Evolutionary conservation across 2,113 vertebrate genomes (phyloP).

Genomic region (Tonatia bakeri): DNA sequence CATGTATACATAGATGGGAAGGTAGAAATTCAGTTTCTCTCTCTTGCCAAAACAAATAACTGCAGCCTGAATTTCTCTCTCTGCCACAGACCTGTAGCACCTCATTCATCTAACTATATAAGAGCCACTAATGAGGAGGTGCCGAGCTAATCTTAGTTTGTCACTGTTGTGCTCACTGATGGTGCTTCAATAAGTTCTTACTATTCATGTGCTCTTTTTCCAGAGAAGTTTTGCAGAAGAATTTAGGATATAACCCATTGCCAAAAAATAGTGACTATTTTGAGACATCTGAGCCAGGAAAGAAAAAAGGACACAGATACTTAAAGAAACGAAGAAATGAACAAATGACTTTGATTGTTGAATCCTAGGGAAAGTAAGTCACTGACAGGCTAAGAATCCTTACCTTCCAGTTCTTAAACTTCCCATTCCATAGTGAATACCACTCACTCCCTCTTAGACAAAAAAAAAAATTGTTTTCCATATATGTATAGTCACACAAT

Average conservation of each 20-base stretch:
- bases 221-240: background rate
- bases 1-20: background rate
- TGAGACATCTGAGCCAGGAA: background rate
- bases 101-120: background rate
- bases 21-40: background rate
- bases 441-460: background rate
- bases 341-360: background rate
- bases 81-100: background rate
- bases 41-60: background rate
- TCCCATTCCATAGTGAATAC: background rate
- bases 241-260: background rate
- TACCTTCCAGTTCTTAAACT: background rate
- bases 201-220: background rate
- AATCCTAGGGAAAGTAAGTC: background rate
- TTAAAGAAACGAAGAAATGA: background rate
- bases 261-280: background rate
- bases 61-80: background rate
- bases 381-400: background rate
- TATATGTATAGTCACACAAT: background rate
- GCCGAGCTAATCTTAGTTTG: background rate
- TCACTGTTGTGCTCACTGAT: background rate
- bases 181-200: background rate
- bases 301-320: background rate
- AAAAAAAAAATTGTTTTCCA: background rate
- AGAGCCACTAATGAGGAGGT: background rate